Conservation (phyloP, 2,888 invertebrate species). For the Platerodrilus igneus region DNA sequence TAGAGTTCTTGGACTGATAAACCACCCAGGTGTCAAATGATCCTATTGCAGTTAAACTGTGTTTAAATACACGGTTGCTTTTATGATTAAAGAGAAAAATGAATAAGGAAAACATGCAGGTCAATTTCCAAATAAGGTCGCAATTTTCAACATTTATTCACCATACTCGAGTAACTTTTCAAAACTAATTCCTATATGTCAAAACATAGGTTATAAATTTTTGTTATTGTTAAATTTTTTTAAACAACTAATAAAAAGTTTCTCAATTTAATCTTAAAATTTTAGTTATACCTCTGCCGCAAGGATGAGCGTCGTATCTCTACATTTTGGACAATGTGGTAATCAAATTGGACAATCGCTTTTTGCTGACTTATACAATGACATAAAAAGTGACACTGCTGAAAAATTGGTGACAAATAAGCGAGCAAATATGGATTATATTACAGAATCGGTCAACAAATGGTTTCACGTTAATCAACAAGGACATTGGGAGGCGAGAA, state of each 20-base stretch:
- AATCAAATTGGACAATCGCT: constrained; percentile 52
- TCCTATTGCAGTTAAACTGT: constrained; percentile 19
- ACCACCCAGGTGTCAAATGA: constrained; percentile 20
- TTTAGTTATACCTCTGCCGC: neutral
- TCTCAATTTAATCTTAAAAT: no score
- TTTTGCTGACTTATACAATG: constrained; percentile 45
- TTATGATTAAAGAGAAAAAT: neutral
- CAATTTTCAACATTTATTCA: no score
- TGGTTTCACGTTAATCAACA: constrained; percentile 48
- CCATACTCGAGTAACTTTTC: no score
- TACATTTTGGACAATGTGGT: constrained; percentile 55
- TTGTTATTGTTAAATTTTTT: no score
- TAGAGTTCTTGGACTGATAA: constrained; percentile 12
- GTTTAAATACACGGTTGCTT: neutral
- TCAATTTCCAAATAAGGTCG: no score
- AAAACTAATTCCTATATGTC: no score
- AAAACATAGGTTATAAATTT: no score
- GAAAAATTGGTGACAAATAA: constrained; percentile 34
- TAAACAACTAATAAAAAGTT: no score
- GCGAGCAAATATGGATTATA: constrained; percentile 39
- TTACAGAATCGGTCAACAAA: constrained; percentile 40
- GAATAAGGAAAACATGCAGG: neutral
- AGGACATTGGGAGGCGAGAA: constrained; percentile 44
- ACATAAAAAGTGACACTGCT: constrained; percentile 36
- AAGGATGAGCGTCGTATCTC: constrained; percentile 44